Base-by-base conservation (phyloP, 2,113 vertebrate species). In the Corapipo altera region DNA sequence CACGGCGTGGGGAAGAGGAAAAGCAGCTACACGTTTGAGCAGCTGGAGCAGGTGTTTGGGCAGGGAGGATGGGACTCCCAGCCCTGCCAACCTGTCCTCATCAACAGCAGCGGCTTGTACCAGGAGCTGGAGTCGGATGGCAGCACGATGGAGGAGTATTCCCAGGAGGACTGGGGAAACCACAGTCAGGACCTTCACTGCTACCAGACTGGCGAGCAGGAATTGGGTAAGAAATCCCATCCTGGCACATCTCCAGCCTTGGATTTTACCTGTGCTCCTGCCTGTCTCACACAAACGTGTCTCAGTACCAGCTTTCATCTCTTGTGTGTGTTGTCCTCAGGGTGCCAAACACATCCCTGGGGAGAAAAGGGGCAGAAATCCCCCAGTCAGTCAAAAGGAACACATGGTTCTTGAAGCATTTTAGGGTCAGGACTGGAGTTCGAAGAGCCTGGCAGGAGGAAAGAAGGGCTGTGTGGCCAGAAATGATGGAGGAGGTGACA, bases 1-100 rank as follows among this genome's bases (percentile, higher is more conserved):
- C 99, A 99, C 2, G 99, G 99, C 65, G 99, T 99, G 0, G 99
- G 99, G 30, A 99, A 99, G 95, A 98, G 99, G 97, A 99, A 99
- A 98, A 99, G 99, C 98, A 99, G 99, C 98, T 99, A 99, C 98
- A 99, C 99, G 0, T 99, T 99, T 20, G 99, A 99, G 74, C 99
- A 99, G 98, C 99, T 99, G 98, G 99, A 99, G 98, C 99, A 99
- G 96, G 99, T 99, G 91, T 99, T 99, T 51, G 99, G 99, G 48
- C 99, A 99, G 97, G 99, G 99, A 46, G 99, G 99, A 97, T 99
- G 99, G 99, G 99, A 99, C 92, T 98, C 99, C 76, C 99, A 99
- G 97, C 98, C 98, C 97, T 99, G 99, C 95, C 99, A 99, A 92
- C 99, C 99, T 0, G 99, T 99, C 90, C 98, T 99, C 92, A 99